Percentiles rank a stretch among this genome's conserved stretches.
These are phyloP conservation scores for Neocrepidodera transversa DNA, from an alignment of 2,888 invertebrate species.

Conservation along the genomic window DNA sequence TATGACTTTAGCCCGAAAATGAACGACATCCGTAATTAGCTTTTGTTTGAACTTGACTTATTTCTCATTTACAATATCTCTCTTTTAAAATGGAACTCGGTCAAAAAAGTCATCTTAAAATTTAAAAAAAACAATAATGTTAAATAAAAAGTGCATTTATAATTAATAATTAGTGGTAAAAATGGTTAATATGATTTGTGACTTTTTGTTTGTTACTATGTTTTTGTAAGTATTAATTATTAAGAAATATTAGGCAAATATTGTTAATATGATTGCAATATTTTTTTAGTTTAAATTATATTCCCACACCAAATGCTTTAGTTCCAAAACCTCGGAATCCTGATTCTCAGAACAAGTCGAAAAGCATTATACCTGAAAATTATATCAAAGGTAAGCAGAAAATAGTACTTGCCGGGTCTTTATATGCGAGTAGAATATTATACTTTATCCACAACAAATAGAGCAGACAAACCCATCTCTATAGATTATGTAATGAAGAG, in stretches of 20 bases:
- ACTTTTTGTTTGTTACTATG: background rate
- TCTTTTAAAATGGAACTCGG: background rate
- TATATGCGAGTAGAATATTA: too few species aligned
- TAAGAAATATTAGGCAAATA: too few species aligned
- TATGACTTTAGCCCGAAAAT: conserved; percentile 9
- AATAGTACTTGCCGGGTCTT: too few species aligned
- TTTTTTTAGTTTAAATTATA: too few species aligned
- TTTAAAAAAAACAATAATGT: background rate
- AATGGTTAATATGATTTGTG: background rate
- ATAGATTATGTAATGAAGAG: too few species aligned
- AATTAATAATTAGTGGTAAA: too few species aligned
- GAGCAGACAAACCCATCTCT: too few species aligned
- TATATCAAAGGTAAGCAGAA: conserved; percentile 50
- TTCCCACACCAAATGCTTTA: conserved; percentile 28
- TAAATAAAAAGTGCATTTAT: background rate
- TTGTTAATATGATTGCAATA: too few species aligned
- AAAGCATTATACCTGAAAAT: conserved; percentile 48
- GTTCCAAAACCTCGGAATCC: conserved; percentile 48
- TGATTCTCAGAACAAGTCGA: conserved; percentile 46
- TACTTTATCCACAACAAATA: too few species aligned
- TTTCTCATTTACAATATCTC: conserved; percentile 13
- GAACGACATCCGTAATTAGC: conserved; percentile 23
- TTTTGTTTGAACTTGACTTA: conserved; percentile 20
- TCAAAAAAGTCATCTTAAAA: background rate
- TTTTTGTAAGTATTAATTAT: background rate